Base-by-base conservation (phyloP, 2,113 vertebrate genomes). In the Dicaeum eximium region DNA sequence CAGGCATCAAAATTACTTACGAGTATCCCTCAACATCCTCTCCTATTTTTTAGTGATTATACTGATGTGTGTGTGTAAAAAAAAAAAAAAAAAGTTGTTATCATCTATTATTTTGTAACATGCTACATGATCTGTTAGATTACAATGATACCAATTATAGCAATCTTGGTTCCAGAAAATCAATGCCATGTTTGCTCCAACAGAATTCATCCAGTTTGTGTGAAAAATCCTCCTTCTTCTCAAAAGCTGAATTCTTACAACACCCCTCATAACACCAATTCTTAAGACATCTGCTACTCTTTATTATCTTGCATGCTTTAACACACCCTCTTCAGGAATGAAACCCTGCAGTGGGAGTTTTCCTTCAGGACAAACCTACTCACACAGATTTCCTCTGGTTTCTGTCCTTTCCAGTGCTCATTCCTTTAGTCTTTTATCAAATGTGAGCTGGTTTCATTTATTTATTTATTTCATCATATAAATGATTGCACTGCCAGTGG, bases 251-350 rank as follows among this genome's bases (percentile, higher is more conserved):
- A 83, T 42, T 93, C 50, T 77, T 38, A 45, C 58, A 93, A 80
- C 37, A 47, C 50, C 86, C 33, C 80, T 44, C 82, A 71, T 95
- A 83, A 70, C 75, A 88, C 50, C 83, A 78, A 66, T 92, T 86
- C 92, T 88, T 90, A 56, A 83, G 72, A 92, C 82, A 95, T 93
- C 86, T 94, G 96, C 72, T 86, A 58, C 58, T 85, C 38, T 95
- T 96, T 78, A 88, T 96, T 93, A 66, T 93, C 86, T 64, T 42
- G 21, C 72, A 56, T 93, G 80, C 82, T 96, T 88, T 83, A 90
- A 88, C 95, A 96, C 95, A 86, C 92, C 96, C 95, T 92, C 44
- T 80, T 88, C 44, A 94, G 95, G 95, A 96, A 96, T 92, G 91
- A 94, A 94, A 73, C 2, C 0, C 50, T 61, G 45, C 44, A 71